Evolutionary conservation across 1,140 invertebrate species (phyloP).

Genomic region (Solenopsis invicta): DNA sequence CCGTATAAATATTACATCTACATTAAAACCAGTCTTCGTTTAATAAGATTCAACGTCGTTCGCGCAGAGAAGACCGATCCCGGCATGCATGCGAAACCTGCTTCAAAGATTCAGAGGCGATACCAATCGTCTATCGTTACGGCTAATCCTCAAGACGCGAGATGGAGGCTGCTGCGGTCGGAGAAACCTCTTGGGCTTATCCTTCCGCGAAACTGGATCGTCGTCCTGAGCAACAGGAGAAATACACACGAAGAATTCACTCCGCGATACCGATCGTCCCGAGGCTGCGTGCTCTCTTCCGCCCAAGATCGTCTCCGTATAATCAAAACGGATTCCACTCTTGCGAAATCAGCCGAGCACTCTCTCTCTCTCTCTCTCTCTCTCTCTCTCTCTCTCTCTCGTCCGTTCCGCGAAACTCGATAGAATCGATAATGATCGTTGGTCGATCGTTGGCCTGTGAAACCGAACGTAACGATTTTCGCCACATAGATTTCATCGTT

Average conservation of each 20-base stretch:
- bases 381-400: too few relatives aligned
- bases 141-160: conserved; percentile 50
- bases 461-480: conserved; percentile 31
- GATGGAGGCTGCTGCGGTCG: conserved; percentile 27
- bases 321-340: conserved; percentile 57
- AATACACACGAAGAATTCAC: conserved; percentile 66
- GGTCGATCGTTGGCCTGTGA: conserved; percentile 9
- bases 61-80: conserved; percentile 5
- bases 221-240: conserved; percentile 54
- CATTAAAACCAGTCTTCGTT: conserved; percentile 69
- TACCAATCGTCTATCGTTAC: conserved; percentile 51
- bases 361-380: too few relatives aligned
- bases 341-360: conserved; percentile 5
- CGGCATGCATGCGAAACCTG: conserved; percentile 46
- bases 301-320: conserved; percentile 14
- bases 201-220: conserved; percentile 74
- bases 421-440: conserved; percentile 65
- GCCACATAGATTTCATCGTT: conserved; percentile 63
- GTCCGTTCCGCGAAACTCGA: conserved; percentile 67
- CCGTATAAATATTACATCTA: conserved; percentile 46
- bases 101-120: conserved; percentile 52
- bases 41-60: conserved; percentile 61
- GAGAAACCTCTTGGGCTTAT: conserved; percentile 67
- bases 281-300: background rate
- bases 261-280: conserved; percentile 67